Base-by-base conservation (phyloP, 2,797 vertebrate genomes). In the Presbytis comata region DNA sequence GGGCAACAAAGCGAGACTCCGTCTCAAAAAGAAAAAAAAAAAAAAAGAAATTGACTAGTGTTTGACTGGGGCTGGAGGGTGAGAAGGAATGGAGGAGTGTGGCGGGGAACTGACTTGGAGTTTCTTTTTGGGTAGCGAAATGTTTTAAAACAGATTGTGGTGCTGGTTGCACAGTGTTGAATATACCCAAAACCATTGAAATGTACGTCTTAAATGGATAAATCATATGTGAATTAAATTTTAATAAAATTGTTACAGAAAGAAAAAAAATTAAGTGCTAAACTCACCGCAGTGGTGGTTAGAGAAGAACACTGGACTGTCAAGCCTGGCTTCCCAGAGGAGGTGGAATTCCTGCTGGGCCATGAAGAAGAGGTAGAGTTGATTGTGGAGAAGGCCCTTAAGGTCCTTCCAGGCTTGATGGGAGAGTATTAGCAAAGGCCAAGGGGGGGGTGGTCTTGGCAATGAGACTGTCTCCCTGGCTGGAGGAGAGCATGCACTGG, bases 351-450 rank as follows among this genome's bases (percentile, higher is more conserved):
- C 16, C 4, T 70, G 6, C 24, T 30, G 33, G 46, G 22, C 33
- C 33, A 8, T 0, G 17, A 28, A 22, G 21, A 84, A 50, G 39
- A 5, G 50, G 11, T 14, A 1, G n/a, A 13, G 14, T 19, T n/a
- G 30, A n/a, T 7, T 36, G 30, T 44, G 14, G 64, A 89, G 46
- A 41, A 81, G 84, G 6, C 4, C 6, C 6, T 2, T 24, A 28
- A 59, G 57, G 74, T 39, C 80, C 55, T 96, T n/a, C 22, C 22
- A 41, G 55, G 21, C 50, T 80, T 28, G 39, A 19, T 11, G 6
- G 26, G 10, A 21, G 4, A 39, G 22, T 74, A 36, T 33, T 26
- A 61, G 36, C 24, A 44, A 48, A 91, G n/a, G 19, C 17, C 36
- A 24, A 53, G 70, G 41, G 70, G 67, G 41, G 16, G 39, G 24